Evolutionary conservation across 1,140 invertebrate genomes (phyloP).

Genomic region (Scaptodrosophila lebanonensis): DNA sequence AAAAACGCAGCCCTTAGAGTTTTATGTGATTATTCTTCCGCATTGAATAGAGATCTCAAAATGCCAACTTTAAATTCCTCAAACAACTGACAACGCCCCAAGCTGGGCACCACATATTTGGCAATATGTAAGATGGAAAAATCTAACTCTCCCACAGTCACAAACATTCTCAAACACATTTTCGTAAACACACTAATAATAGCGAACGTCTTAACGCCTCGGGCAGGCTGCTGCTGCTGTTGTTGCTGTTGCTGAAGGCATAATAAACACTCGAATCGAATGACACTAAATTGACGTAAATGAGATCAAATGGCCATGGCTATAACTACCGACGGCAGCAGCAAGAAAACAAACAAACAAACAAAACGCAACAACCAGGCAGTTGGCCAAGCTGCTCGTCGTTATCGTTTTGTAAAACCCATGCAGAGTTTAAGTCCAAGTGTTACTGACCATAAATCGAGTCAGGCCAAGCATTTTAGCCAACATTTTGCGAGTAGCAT

Average conservation of each 20-base stretch:
- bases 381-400: conserved; percentile 29
- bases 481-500: conserved; percentile 35
- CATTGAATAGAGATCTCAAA: too few species aligned
- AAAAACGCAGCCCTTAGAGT: too few species aligned
- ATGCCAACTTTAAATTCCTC: too few species aligned
- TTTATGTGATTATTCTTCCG: too few species aligned
- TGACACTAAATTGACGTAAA: conserved; percentile 68
- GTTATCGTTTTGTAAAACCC: conserved; percentile 48
- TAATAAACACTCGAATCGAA: conserved; percentile 63
- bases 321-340: conserved; percentile 50
- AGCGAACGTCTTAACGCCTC: too few species aligned
- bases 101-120: too few species aligned
- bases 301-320: conserved; percentile 51
- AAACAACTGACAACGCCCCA: too few species aligned
- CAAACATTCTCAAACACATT: too few species aligned
- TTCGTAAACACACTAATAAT: background rate
- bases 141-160: background rate
- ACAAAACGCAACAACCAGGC: conserved; percentile 13
- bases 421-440: conserved; percentile 54
- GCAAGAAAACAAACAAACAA: background rate
- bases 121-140: too few species aligned
- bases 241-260: conserved; percentile 24
- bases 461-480: conserved; percentile 54
- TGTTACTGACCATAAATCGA: conserved; percentile 71
- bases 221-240: too few species aligned